Evolutionary conservation across 1,140 invertebrate genomes (phyloP).

Genomic region (Gonatopus flavifemur): DNA sequence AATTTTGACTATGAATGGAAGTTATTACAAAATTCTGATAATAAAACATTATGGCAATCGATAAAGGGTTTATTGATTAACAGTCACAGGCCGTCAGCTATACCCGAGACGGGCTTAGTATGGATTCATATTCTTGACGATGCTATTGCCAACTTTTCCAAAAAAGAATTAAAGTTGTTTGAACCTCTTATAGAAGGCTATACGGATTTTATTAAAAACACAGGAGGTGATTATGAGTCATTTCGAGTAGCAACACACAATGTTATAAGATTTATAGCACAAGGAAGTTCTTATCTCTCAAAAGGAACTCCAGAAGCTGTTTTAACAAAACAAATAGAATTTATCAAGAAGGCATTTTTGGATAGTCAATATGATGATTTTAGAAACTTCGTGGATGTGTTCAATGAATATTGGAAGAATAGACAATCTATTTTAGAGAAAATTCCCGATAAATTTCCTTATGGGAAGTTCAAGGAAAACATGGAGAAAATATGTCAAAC

Average conservation of each 20-base stretch:
- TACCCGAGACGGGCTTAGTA: neutral
- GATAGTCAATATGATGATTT: neutral
- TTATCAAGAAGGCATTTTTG: neutral
- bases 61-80: neutral
- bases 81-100: neutral
- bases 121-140: slow-evolving; percentile 3
- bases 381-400: slow-evolving; percentile 1
- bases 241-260: slow-evolving; percentile 1
- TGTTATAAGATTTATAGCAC: slow-evolving; percentile 1
- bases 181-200: neutral
- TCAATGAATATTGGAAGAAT: slow-evolving; percentile 5
- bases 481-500: neutral
- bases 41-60: neutral
- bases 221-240: neutral
- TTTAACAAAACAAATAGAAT: slow-evolving; percentile 2
- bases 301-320: neutral
- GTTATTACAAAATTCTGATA: neutral
- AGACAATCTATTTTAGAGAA: slow-evolving; percentile 1
- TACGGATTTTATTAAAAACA: neutral
- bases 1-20: slow-evolving; percentile 1
- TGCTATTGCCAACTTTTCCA: neutral
- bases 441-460: slow-evolving; percentile 2
- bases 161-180: neutral
- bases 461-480: neutral
- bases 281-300: neutral